Evolutionary conservation across 2,888 invertebrate species (phyloP).

Genomic region (Limnephilus rhombicus): DNA sequence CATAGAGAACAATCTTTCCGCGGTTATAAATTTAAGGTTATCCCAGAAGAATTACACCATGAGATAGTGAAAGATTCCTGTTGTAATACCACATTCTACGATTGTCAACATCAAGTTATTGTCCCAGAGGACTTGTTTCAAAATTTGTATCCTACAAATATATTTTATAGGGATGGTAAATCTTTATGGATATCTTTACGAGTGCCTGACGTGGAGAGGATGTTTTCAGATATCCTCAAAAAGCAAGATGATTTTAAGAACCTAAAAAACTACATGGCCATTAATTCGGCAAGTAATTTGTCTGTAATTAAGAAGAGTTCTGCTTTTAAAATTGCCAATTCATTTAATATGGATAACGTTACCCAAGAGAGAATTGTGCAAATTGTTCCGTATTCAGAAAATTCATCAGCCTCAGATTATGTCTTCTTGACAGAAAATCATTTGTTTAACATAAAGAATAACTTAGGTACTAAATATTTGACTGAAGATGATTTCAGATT

Average conservation of each 20-base stretch:
- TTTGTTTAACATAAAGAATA: conserved; percentile 58
- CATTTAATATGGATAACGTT: neutral
- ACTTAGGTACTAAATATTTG: conserved; percentile 12
- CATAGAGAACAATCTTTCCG: conserved; percentile 42
- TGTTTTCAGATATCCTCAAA: conserved; percentile 10
- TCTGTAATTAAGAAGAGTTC: neutral
- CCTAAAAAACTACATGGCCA: conserved; percentile 30
- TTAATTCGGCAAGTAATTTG: conserved; percentile 2
- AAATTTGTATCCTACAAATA: conserved; percentile 74
- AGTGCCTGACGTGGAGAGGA: conserved; percentile 7
- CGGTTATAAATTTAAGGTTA: conserved; percentile 55
- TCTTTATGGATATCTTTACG: conserved; percentile 73
- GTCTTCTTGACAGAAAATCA: conserved; percentile 57
- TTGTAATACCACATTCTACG: neutral
- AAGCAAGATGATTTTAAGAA: conserved; percentile 40
- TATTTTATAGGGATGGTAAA: conserved; percentile 75
- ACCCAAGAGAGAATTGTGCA: conserved; percentile 62
- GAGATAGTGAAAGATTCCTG: conserved; percentile 39
- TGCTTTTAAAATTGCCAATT: neutral
- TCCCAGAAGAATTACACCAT: conserved; percentile 59
- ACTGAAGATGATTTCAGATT: conserved; percentile 43
- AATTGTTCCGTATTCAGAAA: conserved; percentile 54
- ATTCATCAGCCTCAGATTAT: conserved; percentile 29
- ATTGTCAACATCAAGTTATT: conserved; percentile 56
- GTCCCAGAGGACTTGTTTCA: conserved; percentile 68